These are phyloP conservation scores for Aradophagus sp. DNA, from an alignment of 1,140 invertebrate species.

Conservation along the genomic window DNA sequence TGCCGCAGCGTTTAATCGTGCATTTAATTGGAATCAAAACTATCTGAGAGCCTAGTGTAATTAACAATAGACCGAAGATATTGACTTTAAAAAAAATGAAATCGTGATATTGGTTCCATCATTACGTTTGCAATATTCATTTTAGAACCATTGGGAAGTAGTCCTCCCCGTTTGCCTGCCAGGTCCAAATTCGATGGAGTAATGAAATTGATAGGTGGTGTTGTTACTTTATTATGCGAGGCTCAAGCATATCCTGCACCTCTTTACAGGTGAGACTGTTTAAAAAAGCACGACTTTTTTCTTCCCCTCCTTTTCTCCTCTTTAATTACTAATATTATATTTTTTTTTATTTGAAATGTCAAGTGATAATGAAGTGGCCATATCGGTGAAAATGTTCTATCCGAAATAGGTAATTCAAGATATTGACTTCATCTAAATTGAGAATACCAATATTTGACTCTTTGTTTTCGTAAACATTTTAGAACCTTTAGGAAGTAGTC, in stretches of 20 bases:
- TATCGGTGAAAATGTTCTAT: not conserved
- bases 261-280: constrained; percentile 76
- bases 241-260: constrained; percentile 79
- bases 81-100: no score
- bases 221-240: constrained; percentile 78
- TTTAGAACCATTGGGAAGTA: constrained; percentile 78
- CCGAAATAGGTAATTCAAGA: not conserved
- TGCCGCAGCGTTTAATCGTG: no score
- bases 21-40: no score
- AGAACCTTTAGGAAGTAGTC: constrained; percentile 78
- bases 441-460: not conserved
- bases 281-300: not conserved
- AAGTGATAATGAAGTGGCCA: not conserved
- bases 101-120: constrained; percentile 5
- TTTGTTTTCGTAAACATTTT: constrained; percentile 23
- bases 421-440: constrained; percentile 4
- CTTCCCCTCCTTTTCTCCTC: no score
- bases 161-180: constrained; percentile 76
- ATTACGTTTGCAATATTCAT: not conserved
- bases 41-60: no score
- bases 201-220: constrained; percentile 61
- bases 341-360: no score
- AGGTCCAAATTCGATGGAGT: constrained; percentile 73
- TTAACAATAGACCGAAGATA: no score
- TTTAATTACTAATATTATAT: no score